Conservation (phyloP, 2,888 invertebrate species). For the Trimorus sp. region DNA sequence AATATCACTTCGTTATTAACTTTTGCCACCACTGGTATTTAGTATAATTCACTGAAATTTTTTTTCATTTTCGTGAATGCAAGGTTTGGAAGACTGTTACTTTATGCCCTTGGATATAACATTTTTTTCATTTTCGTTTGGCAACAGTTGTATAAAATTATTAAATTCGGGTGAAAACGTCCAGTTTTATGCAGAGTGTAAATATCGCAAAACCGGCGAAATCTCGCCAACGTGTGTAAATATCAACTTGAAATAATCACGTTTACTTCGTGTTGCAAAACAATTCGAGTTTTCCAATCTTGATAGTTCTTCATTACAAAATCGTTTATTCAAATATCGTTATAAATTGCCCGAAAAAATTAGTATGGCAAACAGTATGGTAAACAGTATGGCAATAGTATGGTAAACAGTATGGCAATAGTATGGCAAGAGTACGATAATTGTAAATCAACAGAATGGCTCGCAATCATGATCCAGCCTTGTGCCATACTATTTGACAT, state of each 20-base stretch:
- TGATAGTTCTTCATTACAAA: no score
- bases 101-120: neutral
- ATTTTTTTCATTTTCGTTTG: constrained; percentile 26
- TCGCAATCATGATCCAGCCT: no score
- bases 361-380: no score
- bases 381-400: no score
- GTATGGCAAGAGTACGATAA: no score
- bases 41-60: neutral
- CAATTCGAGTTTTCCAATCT: neutral
- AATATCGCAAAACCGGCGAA: constrained; percentile 40
- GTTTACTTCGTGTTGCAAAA: constrained; percentile 17
- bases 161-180: constrained; percentile 36
- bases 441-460: no score
- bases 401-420: no score
- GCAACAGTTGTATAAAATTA: constrained; percentile 41
- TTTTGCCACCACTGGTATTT: no score
- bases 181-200: constrained; percentile 42
- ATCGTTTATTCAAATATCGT: no score
- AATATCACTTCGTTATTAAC: no score
- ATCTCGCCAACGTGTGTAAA: constrained; percentile 17
- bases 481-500: no score
- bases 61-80: neutral
- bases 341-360: no score
- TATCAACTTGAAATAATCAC: constrained; percentile 21
- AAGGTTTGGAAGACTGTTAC: neutral